Percentiles rank a stretch among this genome's conserved stretches.
These are phyloP conservation scores for Plectrocnemia conspersa DNA, from an alignment of 1,140 invertebrate genomes.

Conservation along the genomic window DNA sequence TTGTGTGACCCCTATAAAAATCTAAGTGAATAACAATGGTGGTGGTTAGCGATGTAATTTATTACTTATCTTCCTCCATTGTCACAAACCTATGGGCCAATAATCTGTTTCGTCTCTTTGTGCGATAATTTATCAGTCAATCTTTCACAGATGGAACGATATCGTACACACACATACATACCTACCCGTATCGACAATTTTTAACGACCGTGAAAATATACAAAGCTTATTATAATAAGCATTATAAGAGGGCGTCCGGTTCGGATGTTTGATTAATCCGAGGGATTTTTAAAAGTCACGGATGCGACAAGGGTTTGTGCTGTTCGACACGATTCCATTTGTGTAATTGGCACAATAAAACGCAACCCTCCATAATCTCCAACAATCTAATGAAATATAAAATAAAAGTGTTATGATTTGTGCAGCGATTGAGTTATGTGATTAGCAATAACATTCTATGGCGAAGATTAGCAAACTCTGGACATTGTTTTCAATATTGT, in stretches of 20 bases:
- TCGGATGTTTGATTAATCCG: constrained; percentile 2
- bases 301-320: neutral
- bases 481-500: neutral
- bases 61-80: neutral
- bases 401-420: neutral
- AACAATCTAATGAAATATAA: neutral
- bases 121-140: neutral
- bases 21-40: neutral
- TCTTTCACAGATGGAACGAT: no score
- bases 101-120: neutral
- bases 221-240: no score
- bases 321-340: neutral
- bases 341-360: neutral
- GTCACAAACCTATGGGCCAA: neutral
- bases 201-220: no score
- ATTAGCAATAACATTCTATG: constrained; percentile 4
- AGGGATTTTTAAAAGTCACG: neutral
- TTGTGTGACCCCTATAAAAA: neutral
- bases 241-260: neutral
- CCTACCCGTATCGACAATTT: no score
- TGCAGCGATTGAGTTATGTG: neutral
- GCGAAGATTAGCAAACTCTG: neutral
- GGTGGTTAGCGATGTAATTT: neutral
- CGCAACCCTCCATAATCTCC: neutral
- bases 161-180: no score